Percentiles rank a stretch among this genome's conserved stretches.
Conservation (phyloP, 2,797 vertebrate species). For the Macrochelys suwanniensis region DNA sequence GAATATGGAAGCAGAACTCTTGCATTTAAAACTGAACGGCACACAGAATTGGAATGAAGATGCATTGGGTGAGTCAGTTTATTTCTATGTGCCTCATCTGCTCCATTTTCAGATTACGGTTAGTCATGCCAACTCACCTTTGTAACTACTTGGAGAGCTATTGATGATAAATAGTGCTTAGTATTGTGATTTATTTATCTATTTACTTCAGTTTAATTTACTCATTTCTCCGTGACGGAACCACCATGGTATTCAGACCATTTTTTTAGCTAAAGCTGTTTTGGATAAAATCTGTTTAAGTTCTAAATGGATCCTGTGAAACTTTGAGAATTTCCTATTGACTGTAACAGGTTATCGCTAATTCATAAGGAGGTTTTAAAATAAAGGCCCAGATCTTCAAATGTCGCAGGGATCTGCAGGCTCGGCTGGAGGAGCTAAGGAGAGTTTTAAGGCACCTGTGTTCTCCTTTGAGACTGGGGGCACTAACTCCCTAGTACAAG, state of each 20-base stretch:
- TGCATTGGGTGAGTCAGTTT: not conserved
- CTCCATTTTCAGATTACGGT: not conserved
- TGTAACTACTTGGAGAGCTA: not conserved
- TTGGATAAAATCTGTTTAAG: not conserved
- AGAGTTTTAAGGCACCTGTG: not conserved
- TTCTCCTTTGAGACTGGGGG: not conserved
- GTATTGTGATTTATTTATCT: not conserved
- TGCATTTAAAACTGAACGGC: not conserved
- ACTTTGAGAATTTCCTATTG: rapidly evolving
- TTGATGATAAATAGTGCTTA: not conserved
- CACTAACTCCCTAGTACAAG: not conserved
- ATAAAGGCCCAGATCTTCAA: not conserved
- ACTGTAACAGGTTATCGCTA: not conserved
- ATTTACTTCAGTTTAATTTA: not conserved
- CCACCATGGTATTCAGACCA: rapidly evolving
- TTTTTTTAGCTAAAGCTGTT: not conserved
- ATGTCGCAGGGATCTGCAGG: rapidly evolving
- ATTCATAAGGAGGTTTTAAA: rapidly evolving
- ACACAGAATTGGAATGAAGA: rapidly evolving
- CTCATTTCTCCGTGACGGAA: not conserved
- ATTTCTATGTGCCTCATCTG: rapidly evolving
- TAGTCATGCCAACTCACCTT: not conserved
- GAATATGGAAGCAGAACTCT: not conserved
- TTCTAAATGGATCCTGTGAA: not conserved
- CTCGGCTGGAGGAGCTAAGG: not conserved